Evolutionary conservation across 2,888 invertebrate species (phyloP).

Genomic region (Schizaphis graminum): DNA sequence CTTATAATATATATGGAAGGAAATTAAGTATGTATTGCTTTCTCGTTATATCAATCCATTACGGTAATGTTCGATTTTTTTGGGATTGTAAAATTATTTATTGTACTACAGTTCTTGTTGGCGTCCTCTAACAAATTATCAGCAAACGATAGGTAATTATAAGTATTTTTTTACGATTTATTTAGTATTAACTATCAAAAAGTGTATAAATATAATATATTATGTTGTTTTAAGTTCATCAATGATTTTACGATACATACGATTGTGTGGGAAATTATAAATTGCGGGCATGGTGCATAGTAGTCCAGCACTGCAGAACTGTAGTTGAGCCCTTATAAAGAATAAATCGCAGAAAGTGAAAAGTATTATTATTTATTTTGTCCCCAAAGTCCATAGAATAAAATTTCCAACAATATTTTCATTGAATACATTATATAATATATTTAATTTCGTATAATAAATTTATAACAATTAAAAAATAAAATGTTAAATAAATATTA

Average conservation of each 20-base stretch:
- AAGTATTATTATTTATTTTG: not conserved
- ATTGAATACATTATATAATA: not conserved
- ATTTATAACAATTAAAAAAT: not conserved
- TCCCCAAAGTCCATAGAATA: not conserved
- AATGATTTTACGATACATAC: not conserved
- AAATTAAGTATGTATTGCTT: slow-evolving; percentile 36
- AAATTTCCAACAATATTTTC: not conserved
- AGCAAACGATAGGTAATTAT: not conserved
- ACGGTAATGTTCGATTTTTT: slow-evolving; percentile 4
- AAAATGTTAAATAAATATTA: not conserved
- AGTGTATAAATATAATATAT: not conserved
- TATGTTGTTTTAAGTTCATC: not conserved
- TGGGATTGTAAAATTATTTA: not conserved
- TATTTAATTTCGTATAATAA: not conserved
- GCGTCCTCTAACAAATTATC: not conserved
- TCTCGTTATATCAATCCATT: slow-evolving; percentile 20
- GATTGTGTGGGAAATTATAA: too few relatives aligned
- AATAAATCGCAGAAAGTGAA: not conserved
- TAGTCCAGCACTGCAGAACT: not conserved
- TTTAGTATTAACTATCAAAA: not conserved
- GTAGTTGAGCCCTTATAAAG: not conserved
- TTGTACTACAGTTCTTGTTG: not conserved
- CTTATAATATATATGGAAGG: slow-evolving; percentile 20
- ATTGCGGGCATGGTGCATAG: not conserved
- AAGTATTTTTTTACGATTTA: not conserved